Base-by-base conservation (phyloP, 1,140 invertebrate genomes). In the Drosophila lacteicornis region DNA sequence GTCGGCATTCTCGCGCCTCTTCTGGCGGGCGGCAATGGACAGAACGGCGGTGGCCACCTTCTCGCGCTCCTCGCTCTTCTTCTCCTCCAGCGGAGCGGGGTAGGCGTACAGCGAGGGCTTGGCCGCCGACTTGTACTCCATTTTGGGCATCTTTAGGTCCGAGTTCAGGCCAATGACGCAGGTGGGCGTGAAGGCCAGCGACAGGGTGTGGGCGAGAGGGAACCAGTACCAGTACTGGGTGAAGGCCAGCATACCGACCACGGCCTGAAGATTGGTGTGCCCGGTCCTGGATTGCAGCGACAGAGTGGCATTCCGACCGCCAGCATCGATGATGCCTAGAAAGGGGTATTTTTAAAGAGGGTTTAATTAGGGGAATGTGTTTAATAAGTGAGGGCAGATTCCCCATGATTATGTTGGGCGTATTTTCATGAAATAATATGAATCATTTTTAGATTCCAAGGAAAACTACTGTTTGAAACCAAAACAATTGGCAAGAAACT, bases 141-240 rank as follows among this genome's bases (percentile, higher is more conserved):
- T 93, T 92, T 98, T 98, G 2, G 99, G 99, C 98, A 99, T 99
- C 93, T 99, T 98, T 0, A 99, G 94, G 91, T 99, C 97, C 0
- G 96, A 95, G 93, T 99, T 99, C 1, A 99, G 95, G 11, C 96
- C 98, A 91, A 99, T 99, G 4, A 99, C 91, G 91, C 97, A 98
- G 1, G 99, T 99, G 2, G 99, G 99, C 1, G 98, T 98, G 91
- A 99, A 99, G 1, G 99, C 97, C 58, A 99, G 93, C 4, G 98
- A 98, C 46, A 99, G 93, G 82, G 99, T 99, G 92, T 99, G 98
- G 0, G 98, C 96, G 53, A 99, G 93, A 0, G 99, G 99, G 95
- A 99, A 99, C 99, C 99, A 99, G 93, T 99, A 99, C 99, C 99
- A 99, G 93, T 99, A 99, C 92, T 99, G 99, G 0, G 98, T 98